phyloP scores from a whole-genome alignment of 2,113 vertebrate genomes.

The Potamarius usumacintae region DNA sequence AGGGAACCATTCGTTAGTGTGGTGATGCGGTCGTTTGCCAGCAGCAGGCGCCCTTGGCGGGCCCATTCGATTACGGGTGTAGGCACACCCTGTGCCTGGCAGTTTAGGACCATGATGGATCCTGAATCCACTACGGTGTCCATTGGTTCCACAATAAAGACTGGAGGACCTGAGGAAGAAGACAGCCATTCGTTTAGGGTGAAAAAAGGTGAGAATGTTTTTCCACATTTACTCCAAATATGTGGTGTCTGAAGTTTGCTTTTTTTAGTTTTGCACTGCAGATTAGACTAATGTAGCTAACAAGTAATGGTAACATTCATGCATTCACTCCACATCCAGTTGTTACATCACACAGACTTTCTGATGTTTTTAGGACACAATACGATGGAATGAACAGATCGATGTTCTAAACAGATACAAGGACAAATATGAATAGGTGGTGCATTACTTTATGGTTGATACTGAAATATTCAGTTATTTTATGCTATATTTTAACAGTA shows the following conservation, averaged over 20 bases:
- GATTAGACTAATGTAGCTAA: too few species aligned
- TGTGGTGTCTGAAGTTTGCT: neutral
- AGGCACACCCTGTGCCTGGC: slow-evolving; percentile 87
- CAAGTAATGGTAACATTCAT: too few species aligned
- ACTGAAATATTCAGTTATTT: neutral
- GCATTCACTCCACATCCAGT: too few species aligned
- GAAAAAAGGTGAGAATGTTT: too few species aligned
- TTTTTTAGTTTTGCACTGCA: too few species aligned
- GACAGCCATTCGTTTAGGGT: neutral
- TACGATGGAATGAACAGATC: neutral
- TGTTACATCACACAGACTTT: neutral
- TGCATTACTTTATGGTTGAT: neutral
- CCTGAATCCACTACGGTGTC: slow-evolving; percentile 80
- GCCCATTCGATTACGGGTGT: slow-evolving; percentile 82
- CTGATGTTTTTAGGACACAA: neutral
- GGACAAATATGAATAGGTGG: neutral
- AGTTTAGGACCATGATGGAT: slow-evolving; percentile 79
- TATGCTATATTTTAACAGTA: too few species aligned
- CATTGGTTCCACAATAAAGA: slow-evolving; percentile 79
- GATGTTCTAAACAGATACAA: neutral
- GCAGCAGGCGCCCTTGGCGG: slow-evolving; percentile 75
- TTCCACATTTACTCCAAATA: neutral
- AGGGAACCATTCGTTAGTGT: slow-evolving; percentile 82
- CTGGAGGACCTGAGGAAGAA: slow-evolving; percentile 78
- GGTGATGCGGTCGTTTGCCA: slow-evolving; percentile 69